Base-by-base conservation (phyloP, 2,113 vertebrate genomes). In the Brachypteracias leptosomus region DNA sequence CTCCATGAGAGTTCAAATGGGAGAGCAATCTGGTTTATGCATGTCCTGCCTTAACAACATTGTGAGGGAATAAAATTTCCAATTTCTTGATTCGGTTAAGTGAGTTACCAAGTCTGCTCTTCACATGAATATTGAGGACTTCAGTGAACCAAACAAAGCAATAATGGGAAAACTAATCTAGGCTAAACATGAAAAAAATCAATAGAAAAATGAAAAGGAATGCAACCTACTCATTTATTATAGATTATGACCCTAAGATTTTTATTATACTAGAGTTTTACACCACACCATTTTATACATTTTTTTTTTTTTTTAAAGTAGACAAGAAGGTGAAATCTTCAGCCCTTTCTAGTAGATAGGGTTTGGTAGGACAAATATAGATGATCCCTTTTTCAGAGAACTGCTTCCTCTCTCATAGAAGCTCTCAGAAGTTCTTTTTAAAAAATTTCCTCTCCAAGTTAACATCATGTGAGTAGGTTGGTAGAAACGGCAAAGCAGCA, bases 111-210 rank as follows among this genome's bases (percentile, higher is more conserved):
- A 71, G 74, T 36, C 36, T 38, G 4, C 28, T 63, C 11, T 91
- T 88, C 40, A 33, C 6, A 46, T 1, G 3, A 81, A n/a, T 9
- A 36, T 8, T 20, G 31, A 0, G 3, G 33, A 49, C 2, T 44
- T 68, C 2, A 4, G 29, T 70, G 31, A 77, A 66, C 9, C 35
- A 61, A 71, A 76, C 40, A 42, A 81, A 57, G 10, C 88, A 74
- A 74, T 26, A 71, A 25, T 7, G n/a, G 8, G 24, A 73, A 57
- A 91, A 68, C 0, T 33, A 77, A 52, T 13, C 16, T 65, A 29
- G 22, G n/a, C 3, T 42, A 77, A 84, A 42, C 26, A 57, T 22
- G 7, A 28, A 31, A 66, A 67, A 51, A 76, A 72, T n/a, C n/a
- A n/a, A n/a, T n/a, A n/a, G n/a, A n/a, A 9, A 68, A 83, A 13